Conservation (phyloP, 2,113 vertebrate species). For the Clarias gariepinus region DNA sequence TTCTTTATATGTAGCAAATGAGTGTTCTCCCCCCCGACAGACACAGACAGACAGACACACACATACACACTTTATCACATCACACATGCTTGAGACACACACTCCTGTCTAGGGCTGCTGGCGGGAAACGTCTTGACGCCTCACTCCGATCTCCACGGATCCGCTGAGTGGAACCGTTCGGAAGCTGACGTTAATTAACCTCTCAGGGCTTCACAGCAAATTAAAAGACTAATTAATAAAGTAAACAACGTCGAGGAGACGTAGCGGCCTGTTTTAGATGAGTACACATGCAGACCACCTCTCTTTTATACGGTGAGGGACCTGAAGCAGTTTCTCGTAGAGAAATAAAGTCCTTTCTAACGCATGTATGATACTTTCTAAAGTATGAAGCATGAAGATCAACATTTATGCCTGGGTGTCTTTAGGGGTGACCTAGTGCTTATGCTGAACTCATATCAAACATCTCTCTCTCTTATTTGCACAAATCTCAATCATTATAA, state of each 20-base stretch:
- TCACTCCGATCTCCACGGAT: constrained; percentile 43
- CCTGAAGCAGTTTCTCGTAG: background rate
- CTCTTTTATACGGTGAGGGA: background rate
- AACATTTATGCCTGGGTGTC: background rate
- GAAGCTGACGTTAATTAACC: constrained; percentile 59
- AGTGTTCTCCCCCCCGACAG: background rate
- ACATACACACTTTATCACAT: constrained; percentile 35
- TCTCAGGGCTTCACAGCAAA: constrained; percentile 58
- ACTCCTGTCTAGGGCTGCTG: constrained; percentile 55
- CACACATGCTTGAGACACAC: constrained; percentile 37
- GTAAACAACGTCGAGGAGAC: constrained; percentile 51
- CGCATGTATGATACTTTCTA: too few relatives aligned
- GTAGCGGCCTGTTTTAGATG: constrained; percentile 31
- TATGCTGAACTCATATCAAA: background rate
- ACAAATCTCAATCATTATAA: background rate
- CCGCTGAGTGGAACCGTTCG: constrained; percentile 45
- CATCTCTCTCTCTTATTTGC: background rate
- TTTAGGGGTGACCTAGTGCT: background rate
- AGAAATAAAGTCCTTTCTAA: background rate
- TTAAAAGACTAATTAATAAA: constrained; percentile 60
- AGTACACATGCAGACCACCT: constrained; percentile 33
- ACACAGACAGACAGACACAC: constrained; percentile 25
- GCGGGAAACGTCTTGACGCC: constrained; percentile 38
- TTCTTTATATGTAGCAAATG: constrained; percentile 31
- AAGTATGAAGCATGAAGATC: background rate